A percentile compares a stretch with the other conserved stretches of the same genome.
Evolutionary conservation across 2,113 vertebrate genomes (phyloP).

Genomic region (Poeciliopsis prolifica): DNA sequence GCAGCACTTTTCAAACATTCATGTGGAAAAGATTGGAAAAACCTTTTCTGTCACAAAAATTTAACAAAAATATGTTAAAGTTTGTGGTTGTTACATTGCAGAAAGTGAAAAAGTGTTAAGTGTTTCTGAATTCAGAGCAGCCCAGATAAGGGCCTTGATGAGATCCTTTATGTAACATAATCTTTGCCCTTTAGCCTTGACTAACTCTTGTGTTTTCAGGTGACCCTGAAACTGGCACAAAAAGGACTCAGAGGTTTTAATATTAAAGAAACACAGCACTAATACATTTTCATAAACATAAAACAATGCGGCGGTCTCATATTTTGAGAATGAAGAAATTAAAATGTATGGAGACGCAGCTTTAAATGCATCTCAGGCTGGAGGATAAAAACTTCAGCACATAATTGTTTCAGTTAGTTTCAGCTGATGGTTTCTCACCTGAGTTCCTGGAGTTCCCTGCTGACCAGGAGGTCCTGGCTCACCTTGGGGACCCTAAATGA

Average conservation of each 20-base stretch:
- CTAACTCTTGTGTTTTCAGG: background rate
- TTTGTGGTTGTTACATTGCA: background rate
- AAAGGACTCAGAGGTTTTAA: background rate
- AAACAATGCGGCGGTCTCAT: background rate
- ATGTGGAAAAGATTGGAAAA: too few relatives aligned
- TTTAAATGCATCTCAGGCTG: background rate
- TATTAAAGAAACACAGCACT: too few relatives aligned
- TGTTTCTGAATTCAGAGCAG: background rate
- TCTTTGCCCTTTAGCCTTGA: background rate
- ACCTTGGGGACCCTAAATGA: constrained; percentile 88
- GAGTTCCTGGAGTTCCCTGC: constrained; percentile 90
- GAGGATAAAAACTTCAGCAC: background rate
- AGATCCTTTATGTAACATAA: background rate
- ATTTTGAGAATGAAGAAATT: background rate
- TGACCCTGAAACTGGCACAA: background rate
- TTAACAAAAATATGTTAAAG: background rate
- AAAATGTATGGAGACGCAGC: background rate
- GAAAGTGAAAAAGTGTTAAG: background rate
- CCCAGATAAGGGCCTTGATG: background rate
- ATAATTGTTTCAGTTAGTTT: background rate
- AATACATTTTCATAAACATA: too few relatives aligned
- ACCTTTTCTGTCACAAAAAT: background rate
- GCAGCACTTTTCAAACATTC: too few relatives aligned
- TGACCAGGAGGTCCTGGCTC: constrained; percentile 93
- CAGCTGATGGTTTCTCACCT: constrained; percentile 78